These are phyloP conservation scores for Leptinotarsa rubiginosa DNA, from an alignment of 2,888 invertebrate genomes.

Conservation along the genomic window DNA sequence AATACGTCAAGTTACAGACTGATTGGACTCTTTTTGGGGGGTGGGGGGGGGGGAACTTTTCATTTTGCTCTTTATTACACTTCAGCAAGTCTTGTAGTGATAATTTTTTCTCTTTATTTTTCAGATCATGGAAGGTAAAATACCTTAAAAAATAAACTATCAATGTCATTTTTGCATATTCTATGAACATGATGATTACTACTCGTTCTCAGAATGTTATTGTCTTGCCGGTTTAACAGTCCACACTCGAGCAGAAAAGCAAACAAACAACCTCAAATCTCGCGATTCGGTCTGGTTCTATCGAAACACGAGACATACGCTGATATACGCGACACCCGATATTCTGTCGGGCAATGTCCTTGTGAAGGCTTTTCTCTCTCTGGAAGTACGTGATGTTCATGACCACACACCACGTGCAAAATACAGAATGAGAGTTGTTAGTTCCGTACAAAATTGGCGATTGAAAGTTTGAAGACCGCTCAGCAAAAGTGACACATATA, in stretches of 20 bases:
- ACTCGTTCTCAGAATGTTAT: not conserved
- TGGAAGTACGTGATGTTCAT: not conserved
- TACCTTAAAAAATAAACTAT: no score
- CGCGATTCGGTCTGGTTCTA: constrained; percentile 12
- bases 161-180: not conserved
- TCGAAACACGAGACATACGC: constrained; percentile 10
- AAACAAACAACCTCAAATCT: constrained; percentile 14
- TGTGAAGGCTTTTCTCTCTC: constrained; percentile 15
- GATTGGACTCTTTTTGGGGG: no score
- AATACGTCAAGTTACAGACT: no score
- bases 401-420: constrained; percentile 16
- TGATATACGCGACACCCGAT: constrained; percentile 8
- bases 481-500: not conserved
- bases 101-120: no score
- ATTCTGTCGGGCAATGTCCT: constrained; percentile 8
- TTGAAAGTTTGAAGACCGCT: not conserved
- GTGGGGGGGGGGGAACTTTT: no score
- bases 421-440: not conserved
- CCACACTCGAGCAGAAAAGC: constrained; percentile 1
- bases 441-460: not conserved
- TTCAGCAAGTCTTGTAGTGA: no score
- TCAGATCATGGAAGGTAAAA: no score
- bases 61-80: no score
- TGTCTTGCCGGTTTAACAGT: not conserved
- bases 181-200: not conserved